These are phyloP conservation scores for Podargus strigoides DNA, from an alignment of 2,797 vertebrate genomes.

Conservation along the genomic window DNA sequence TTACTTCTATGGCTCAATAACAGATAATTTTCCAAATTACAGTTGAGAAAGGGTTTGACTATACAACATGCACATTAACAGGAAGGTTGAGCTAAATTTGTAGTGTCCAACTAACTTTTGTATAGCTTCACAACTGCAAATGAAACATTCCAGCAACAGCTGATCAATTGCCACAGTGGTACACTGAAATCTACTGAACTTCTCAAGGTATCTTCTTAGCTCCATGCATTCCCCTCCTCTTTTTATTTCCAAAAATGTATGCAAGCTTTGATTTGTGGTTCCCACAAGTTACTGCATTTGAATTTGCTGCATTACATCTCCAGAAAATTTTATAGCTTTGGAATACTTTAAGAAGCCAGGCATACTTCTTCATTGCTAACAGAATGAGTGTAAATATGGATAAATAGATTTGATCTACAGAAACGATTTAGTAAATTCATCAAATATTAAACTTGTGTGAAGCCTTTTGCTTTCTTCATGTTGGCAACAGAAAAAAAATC, in stretches of 20 bases:
- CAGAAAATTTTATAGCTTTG: neutral
- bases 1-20: neutral
- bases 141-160: neutral
- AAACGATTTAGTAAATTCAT: neutral
- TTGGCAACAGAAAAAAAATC: neutral
- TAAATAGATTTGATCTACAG: neutral
- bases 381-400: neutral
- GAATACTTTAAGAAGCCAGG: neutral
- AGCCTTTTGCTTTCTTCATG: neutral
- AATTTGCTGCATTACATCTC: neutral
- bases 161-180: neutral
- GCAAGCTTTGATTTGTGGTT: neutral
- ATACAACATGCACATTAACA: neutral
- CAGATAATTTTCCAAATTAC: neutral
- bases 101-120: neutral
- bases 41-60: neutral
- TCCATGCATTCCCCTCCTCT: neutral
- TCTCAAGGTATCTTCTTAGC: neutral
- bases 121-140: neutral
- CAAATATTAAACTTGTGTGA: fast-evolving
- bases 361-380: neutral
- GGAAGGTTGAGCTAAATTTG: neutral
- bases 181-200: neutral
- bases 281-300: neutral
- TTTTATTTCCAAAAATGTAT: neutral